Conservation (phyloP, 2,888 invertebrate genomes). For the Globia sparganii region DNA sequence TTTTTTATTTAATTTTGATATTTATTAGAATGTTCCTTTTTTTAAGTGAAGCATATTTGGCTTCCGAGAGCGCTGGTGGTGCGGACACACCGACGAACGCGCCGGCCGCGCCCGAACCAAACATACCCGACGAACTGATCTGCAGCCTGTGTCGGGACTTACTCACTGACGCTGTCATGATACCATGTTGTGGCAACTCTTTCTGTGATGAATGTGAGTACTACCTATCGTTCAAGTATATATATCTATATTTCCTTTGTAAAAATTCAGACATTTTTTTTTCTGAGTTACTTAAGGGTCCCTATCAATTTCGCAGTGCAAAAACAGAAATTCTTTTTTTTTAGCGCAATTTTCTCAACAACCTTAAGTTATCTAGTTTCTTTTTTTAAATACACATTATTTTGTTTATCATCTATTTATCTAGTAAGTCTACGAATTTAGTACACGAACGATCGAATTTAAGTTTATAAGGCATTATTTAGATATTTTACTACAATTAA, state of each 20-base stretch:
- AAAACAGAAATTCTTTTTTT: no score
- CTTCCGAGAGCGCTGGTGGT: constrained; percentile 91
- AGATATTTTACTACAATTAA: no score
- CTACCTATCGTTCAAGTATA: not conserved
- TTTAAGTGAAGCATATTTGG: constrained; percentile 94
- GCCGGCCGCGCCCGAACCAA: constrained; percentile 93
- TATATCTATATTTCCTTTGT: not conserved
- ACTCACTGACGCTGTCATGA: constrained; percentile 98
- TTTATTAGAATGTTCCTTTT: constrained; percentile 55
- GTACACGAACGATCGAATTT: no score
- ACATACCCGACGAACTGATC: constrained; percentile 97
- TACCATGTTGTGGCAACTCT: constrained; percentile 99
- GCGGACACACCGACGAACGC: constrained; percentile 91
- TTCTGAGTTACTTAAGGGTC: not conserved
- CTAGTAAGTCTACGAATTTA: no score
- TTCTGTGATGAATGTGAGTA: constrained; percentile 99
- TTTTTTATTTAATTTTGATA: not conserved
- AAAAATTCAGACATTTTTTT: not conserved
- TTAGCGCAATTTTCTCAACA: no score
- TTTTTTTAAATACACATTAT: no score
- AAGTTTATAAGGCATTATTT: no score
- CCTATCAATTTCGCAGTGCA: no score
- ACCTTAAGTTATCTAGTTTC: no score
- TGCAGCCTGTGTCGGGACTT: constrained; percentile 98
- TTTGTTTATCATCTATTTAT: no score